Percentiles rank a stretch among this genome's conserved stretches.
Conservation (phyloP, 1,140 invertebrate species). For the Drosophila funebris region DNA sequence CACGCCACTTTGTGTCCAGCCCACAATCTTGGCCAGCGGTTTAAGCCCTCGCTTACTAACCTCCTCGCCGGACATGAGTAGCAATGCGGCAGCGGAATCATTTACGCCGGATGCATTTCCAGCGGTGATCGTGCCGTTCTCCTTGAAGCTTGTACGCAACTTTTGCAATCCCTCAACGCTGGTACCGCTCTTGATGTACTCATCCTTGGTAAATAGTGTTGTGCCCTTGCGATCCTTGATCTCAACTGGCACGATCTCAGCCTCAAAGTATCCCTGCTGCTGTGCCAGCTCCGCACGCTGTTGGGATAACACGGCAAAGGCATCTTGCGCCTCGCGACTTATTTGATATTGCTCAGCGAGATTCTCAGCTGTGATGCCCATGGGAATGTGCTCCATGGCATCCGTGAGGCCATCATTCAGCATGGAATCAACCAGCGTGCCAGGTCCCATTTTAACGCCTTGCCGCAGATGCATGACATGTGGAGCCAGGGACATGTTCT, state of each 20-base stretch:
- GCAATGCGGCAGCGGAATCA: slow-evolving; percentile 93
- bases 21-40: slow-evolving; percentile 88
- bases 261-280: slow-evolving; percentile 87
- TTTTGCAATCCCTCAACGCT: slow-evolving; percentile 86
- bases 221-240: slow-evolving; percentile 85
- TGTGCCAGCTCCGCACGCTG: slow-evolving; percentile 88
- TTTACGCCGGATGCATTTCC: slow-evolving; percentile 93
- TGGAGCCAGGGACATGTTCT: slow-evolving; percentile 92
- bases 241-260: slow-evolving; percentile 89
- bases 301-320: slow-evolving; percentile 90
- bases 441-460: slow-evolving; percentile 89
- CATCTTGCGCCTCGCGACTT: slow-evolving; percentile 90
- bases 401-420: slow-evolving; percentile 92
- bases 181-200: slow-evolving; percentile 87
- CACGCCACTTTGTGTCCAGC: slow-evolving; percentile 88
- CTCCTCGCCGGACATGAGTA: slow-evolving; percentile 87
- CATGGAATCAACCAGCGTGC: slow-evolving; percentile 88
- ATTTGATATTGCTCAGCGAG: slow-evolving; percentile 89
- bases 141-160: slow-evolving; percentile 87
- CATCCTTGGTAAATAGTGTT: slow-evolving; percentile 86
- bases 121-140: slow-evolving; percentile 89
- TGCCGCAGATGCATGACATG: slow-evolving; percentile 88
- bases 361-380: slow-evolving; percentile 95
- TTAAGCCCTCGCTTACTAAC: slow-evolving; percentile 84
- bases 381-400: slow-evolving; percentile 91